A percentile compares a stretch with the other conserved stretches of the same genome.
phyloP scores from a whole-genome alignment of 1,140 invertebrate genomes.

The Hycleus cichorii region DNA sequence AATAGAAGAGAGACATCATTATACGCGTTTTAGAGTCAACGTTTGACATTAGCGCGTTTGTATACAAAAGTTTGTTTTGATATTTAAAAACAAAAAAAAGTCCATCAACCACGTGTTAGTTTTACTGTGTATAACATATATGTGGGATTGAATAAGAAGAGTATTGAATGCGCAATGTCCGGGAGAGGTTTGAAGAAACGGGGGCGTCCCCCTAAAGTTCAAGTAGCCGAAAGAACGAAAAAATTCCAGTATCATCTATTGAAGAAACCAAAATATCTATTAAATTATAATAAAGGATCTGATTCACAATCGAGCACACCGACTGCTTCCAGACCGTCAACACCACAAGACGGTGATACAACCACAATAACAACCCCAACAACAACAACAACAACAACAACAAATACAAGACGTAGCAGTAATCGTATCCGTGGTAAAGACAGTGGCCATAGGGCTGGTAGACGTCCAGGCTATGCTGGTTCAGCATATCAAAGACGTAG shows the following conservation, averaged over 20 bases:
- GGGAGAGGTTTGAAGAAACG: slow-evolving; percentile 77
- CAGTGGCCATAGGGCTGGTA: slow-evolving; percentile 43
- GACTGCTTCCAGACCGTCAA: slow-evolving; percentile 63
- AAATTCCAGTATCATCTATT: slow-evolving; percentile 81
- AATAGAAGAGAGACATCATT: slow-evolving; percentile 48
- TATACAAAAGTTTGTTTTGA: slow-evolving; percentile 52
- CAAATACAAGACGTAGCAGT: slow-evolving; percentile 49
- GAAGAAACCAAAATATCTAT: slow-evolving; percentile 87
- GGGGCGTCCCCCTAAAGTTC: slow-evolving; percentile 82
- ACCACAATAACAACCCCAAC: background rate
- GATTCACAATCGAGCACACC: slow-evolving; percentile 70
- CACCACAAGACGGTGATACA: slow-evolving; percentile 62
- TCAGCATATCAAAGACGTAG: slow-evolving; percentile 52
- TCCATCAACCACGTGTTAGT: too few species aligned
- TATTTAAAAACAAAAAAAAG: slow-evolving; percentile 13
- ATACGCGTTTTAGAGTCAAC: slow-evolving; percentile 42
- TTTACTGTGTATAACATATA: too few species aligned
- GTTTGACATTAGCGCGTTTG: slow-evolving; percentile 54
- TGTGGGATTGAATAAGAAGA: too few species aligned
- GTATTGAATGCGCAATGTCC: slow-evolving; percentile 54
- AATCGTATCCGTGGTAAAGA: slow-evolving; percentile 49
- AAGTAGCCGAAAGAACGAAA: slow-evolving; percentile 70
- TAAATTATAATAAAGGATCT: slow-evolving; percentile 57
- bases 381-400: background rate
- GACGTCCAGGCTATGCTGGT: slow-evolving; percentile 54